phyloP scores from a whole-genome alignment of 2,888 invertebrate species.

The Biston betularia region DNA sequence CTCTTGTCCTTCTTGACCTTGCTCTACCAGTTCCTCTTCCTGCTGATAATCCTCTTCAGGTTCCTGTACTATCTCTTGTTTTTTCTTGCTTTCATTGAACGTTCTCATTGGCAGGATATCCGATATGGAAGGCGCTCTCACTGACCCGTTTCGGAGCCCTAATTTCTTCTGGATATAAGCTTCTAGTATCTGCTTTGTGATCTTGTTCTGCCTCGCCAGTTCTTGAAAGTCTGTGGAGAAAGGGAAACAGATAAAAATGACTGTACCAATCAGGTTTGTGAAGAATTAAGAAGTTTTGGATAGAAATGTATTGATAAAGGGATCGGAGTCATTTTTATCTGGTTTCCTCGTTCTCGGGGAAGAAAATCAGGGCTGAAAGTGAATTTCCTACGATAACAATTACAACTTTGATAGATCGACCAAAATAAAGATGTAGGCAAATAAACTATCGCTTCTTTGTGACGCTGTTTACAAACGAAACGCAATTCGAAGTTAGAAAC shows the following conservation, averaged over 20 bases:
- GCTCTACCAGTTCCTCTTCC: conserved; percentile 44
- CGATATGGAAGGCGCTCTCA: conserved; percentile 87
- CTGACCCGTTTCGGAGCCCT: conserved; percentile 83
- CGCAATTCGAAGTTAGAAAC: background rate
- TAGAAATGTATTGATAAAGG: conserved; percentile 44
- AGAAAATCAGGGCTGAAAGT: conserved; percentile 6
- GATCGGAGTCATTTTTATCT: conserved; percentile 83
- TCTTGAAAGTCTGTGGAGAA: conserved; percentile 85
- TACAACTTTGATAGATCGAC: background rate
- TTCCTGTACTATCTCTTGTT: conserved; percentile 50
- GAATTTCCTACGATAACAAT: background rate
- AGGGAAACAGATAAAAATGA: conserved; percentile 85
- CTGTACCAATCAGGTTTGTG: conserved; percentile 56
- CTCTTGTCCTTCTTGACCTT: conserved; percentile 57
- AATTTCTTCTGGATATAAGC: conserved; percentile 90
- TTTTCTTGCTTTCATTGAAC: conserved; percentile 42
- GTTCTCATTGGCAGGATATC: conserved; percentile 87
- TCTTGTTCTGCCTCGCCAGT: conserved; percentile 90
- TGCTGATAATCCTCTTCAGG: conserved; percentile 38
- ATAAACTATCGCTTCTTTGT: background rate
- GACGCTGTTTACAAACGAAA: background rate
- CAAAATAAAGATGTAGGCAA: background rate
- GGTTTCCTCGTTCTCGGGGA: conserved; percentile 69
- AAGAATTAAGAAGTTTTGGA: conserved; percentile 18
- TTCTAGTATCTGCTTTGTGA: conserved; percentile 91